Conservation (phyloP, 2,113 vertebrate genomes). For the Rousettus leschenaultii region DNA sequence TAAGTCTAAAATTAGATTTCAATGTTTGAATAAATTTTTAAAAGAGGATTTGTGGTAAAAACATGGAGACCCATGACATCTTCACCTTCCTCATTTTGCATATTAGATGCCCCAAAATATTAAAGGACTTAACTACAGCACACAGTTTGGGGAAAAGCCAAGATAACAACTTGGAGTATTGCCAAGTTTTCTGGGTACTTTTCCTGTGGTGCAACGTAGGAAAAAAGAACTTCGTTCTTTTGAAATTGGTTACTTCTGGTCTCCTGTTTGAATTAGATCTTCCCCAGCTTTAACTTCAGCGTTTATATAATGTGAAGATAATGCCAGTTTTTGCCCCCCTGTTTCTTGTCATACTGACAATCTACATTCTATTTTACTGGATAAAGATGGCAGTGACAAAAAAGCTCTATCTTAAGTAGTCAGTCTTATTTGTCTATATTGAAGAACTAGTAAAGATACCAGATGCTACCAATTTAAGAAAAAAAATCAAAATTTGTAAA, state of each 20-base stretch:
- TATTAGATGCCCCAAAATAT: not conserved
- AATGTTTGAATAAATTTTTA: not conserved
- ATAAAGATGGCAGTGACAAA: not conserved
- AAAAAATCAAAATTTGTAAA: not conserved
- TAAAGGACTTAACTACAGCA: not conserved
- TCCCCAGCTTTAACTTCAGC: not conserved
- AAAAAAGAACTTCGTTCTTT: not conserved
- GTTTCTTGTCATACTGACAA: not conserved
- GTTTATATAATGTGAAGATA: not conserved
- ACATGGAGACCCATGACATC: not conserved
- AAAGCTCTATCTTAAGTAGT: not conserved
- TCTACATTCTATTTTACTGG: not conserved
- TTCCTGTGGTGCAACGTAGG: not conserved
- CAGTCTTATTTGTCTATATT: not conserved
- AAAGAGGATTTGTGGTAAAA: not conserved
- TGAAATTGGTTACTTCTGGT: not conserved
- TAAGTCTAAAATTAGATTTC: not conserved
- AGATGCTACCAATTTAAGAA: not conserved
- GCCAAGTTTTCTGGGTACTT: not conserved
- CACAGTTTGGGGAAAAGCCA: not conserved
- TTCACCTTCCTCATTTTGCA: not conserved
- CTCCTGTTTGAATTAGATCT: not conserved
- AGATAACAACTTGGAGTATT: not conserved
- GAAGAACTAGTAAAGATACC: not conserved
- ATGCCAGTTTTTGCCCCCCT: not conserved